These are phyloP conservation scores for Cryptus armator DNA, from an alignment of 2,888 invertebrate genomes.

Conservation along the genomic window DNA sequence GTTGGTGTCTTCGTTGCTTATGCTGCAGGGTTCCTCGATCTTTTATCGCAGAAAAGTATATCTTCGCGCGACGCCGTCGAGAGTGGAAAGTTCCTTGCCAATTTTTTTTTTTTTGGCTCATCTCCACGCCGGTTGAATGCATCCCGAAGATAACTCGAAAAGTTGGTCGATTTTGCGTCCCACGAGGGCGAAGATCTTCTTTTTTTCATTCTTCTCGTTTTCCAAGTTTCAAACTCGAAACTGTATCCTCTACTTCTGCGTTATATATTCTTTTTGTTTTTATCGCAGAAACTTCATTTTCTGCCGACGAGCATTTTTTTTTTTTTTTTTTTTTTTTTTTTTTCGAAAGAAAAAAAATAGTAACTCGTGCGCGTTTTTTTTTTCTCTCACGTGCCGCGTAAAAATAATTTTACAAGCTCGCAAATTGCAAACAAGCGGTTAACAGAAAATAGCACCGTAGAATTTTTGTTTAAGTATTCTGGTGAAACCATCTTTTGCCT, in stretches of 20 bases:
- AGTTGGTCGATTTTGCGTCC: background rate
- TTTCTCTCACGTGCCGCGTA: background rate
- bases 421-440: background rate
- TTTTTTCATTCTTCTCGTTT: background rate
- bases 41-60: background rate
- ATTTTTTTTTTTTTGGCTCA: background rate
- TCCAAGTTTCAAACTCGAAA: background rate
- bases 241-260: background rate
- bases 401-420: background rate
- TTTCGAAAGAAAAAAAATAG: too few relatives aligned
- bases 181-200: background rate
- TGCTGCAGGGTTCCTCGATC: background rate
- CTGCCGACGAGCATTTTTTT: background rate
- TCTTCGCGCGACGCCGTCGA: background rate
- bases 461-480: slow-evolving; percentile 10
- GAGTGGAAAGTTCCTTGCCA: background rate
- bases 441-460: slow-evolving; percentile 17
- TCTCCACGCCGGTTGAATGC: background rate
- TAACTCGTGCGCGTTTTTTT: background rate
- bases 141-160: background rate
- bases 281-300: background rate
- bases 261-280: background rate
- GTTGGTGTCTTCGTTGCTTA: background rate
- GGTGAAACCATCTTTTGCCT: slow-evolving; percentile 51
- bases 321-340: background rate